Evolutionary conservation across 2,113 vertebrate genomes (phyloP).

Genomic region (Aviceda subcristata): DNA sequence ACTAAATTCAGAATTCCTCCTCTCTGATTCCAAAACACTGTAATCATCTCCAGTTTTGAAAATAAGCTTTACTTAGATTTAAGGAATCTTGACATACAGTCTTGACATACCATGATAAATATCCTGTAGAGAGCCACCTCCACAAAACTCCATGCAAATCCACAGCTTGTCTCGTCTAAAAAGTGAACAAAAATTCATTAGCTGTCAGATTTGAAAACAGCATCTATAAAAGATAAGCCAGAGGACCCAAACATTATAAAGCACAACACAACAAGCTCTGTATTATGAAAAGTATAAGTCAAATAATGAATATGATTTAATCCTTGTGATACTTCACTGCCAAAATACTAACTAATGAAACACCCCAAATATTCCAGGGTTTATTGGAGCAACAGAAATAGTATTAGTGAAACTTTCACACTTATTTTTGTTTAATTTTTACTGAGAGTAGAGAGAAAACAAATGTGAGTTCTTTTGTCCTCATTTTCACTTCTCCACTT

Average conservation of each 20-base stretch:
- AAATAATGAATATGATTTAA: not conserved
- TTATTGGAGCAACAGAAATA: not conserved
- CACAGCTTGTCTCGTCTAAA: slow-evolving; percentile 95
- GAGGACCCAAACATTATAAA: not conserved
- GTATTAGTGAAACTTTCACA: not conserved
- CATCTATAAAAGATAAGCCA: not conserved
- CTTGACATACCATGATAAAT: slow-evolving; percentile 90
- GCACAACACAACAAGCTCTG: not conserved
- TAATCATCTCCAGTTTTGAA: not conserved
- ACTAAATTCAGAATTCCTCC: not conserved
- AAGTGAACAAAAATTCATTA: slow-evolving; percentile 50
- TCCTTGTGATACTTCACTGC: not conserved
- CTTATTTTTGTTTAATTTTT: not conserved
- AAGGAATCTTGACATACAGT: not conserved
- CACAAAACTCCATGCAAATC: slow-evolving; percentile 99
- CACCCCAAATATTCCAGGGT: not conserved
- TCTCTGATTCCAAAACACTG: not conserved
- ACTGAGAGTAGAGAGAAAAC: not conserved
- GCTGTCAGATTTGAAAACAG: not conserved
- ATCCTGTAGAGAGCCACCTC: slow-evolving; percentile 86
- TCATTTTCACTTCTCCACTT: not conserved
- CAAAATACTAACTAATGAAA: not conserved
- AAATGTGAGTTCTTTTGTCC: not conserved
- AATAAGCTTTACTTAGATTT: not conserved
- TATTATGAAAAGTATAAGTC: not conserved